Percentiles rank a stretch among this genome's conserved stretches.
phyloP scores from a whole-genome alignment of 2,113 vertebrate genomes.

The Pardalotus punctatus region DNA sequence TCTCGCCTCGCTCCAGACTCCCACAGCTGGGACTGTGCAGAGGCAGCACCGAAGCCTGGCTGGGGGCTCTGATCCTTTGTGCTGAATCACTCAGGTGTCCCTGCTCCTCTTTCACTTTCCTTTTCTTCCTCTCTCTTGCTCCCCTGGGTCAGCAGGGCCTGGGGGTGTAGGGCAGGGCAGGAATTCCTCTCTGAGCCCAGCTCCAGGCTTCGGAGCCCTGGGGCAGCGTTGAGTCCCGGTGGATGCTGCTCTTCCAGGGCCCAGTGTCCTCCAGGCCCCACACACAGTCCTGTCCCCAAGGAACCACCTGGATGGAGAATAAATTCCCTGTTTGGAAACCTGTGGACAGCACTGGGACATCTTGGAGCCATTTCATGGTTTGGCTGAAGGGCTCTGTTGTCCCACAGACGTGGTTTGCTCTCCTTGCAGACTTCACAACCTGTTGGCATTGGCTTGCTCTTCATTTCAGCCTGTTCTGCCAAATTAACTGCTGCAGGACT shows the following conservation, averaged over 20 bases:
- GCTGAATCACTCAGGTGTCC: not conserved
- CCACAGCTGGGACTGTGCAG: not conserved
- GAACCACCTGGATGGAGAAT: not conserved
- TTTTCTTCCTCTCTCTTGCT: not conserved
- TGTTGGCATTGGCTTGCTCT: not conserved
- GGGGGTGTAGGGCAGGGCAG: not conserved
- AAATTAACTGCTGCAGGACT: not conserved
- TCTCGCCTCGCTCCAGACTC: not conserved
- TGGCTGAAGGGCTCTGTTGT: not conserved
- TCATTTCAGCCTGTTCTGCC: not conserved
- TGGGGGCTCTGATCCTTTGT: not conserved
- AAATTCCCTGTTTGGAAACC: not conserved
- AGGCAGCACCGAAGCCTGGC: not conserved
- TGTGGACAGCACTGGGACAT: accelerated
- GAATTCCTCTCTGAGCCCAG: not conserved
- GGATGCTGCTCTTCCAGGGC: not conserved
- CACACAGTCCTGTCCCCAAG: not conserved
- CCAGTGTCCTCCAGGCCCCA: not conserved
- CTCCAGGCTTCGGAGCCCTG: not conserved
- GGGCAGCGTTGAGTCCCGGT: not conserved
- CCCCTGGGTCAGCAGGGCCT: not conserved
- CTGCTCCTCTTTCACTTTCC: not conserved
- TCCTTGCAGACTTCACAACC: not conserved
- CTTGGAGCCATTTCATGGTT: accelerated
- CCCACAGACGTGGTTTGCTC: not conserved